Evolutionary conservation across 2,888 invertebrate genomes (phyloP).

Genomic region (Eupithecia centaureata): DNA sequence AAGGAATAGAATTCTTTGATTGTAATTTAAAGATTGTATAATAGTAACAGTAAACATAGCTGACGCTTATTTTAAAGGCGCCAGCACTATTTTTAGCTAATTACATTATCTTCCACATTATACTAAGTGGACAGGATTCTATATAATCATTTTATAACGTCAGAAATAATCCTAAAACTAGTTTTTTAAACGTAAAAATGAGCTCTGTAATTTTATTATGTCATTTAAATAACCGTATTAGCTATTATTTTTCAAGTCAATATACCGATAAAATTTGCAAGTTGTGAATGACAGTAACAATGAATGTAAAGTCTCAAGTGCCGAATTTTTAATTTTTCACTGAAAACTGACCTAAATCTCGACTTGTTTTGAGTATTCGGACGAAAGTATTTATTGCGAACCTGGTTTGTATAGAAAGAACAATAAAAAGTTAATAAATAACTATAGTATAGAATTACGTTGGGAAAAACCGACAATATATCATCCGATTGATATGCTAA

Average conservation of each 20-base stretch:
- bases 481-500: constrained; percentile 6
- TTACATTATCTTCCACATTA: not conserved
- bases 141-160: constrained; percentile 33
- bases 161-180: constrained; percentile 40
- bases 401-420: no score
- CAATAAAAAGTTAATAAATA: no score
- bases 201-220: constrained; percentile 29
- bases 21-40: no score
- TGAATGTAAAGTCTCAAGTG: no score
- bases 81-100: not conserved
- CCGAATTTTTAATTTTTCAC: no score
- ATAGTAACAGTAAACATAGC: not conserved
- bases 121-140: constrained; percentile 4
- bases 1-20: no score
- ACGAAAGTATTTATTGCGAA: no score
- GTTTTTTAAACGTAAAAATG: constrained; percentile 31
- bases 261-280: constrained; percentile 37
- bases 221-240: constrained; percentile 35
- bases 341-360: no score
- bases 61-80: not conserved
- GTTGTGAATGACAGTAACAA: no score
- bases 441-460: not conserved
- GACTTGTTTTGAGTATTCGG: no score
- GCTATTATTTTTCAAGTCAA: constrained; percentile 23
- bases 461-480: not conserved